These are phyloP conservation scores for fruit fly (Drosophila melanogaster) DNA, from an alignment of 1,140 invertebrate genomes.

Conservation along the genomic window Release_6_plus_ISO1_MT NC_004354.4:5718501-5719000, in stretches of 20 bases:
- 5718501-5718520: constrained; percentile 2
- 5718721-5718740: constrained; percentile 1
- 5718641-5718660: constrained; percentile 55
- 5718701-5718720: background rate
- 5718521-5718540: no score
- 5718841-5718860: background rate
- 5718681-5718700: constrained; percentile 28
- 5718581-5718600: constrained; percentile 22
- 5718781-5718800: background rate
- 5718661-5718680: constrained; percentile 44
- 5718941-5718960: constrained; percentile 25
- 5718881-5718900: background rate
- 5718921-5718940: constrained; percentile 33
- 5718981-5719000: constrained; percentile 21
- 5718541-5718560: constrained; percentile 2
- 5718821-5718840: no score
- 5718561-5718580: background rate
- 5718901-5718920: constrained; percentile 38
- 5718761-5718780: no score
- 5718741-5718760: background rate
- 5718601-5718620: constrained; percentile 67
- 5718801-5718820: background rate
- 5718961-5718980: constrained; percentile 25
- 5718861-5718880: constrained; percentile 3
- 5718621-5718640: constrained; percentile 62